phyloP scores from a whole-genome alignment of 2,797 vertebrate genomes.

The Myotis vivesi region DNA sequence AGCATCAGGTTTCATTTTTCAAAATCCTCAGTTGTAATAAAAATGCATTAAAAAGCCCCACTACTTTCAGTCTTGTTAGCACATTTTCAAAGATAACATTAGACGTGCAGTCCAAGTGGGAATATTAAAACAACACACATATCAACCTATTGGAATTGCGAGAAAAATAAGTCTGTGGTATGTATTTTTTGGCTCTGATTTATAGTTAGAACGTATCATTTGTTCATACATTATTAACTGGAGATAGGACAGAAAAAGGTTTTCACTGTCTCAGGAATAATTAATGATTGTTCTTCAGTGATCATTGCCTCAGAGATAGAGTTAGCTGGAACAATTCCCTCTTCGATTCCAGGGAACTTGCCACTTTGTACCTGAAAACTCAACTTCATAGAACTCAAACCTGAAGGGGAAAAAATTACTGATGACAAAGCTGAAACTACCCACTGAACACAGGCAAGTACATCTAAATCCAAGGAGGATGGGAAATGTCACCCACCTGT shows the following conservation, averaged over 20 bases:
- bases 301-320: slow-evolving; percentile 46
- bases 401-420: background rate
- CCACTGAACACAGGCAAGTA: background rate
- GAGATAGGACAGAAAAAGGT: slow-evolving; percentile 19
- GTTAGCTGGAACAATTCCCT: background rate
- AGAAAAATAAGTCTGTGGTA: slow-evolving; percentile 49
- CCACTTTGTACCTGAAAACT: background rate
- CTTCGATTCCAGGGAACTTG: background rate
- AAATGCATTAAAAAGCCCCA: slow-evolving; percentile 35
- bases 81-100: slow-evolving; percentile 66
- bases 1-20: slow-evolving; percentile 62
- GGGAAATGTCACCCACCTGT: background rate
- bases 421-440: background rate
- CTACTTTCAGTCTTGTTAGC: slow-evolving; percentile 63
- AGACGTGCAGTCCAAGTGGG: slow-evolving; percentile 49
- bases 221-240: slow-evolving; percentile 60
- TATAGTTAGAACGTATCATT: slow-evolving; percentile 44
- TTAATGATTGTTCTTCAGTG: slow-evolving; percentile 54
- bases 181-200: slow-evolving; percentile 57
- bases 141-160: slow-evolving; percentile 45
- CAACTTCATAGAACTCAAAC: slow-evolving; percentile 31
- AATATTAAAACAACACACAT: slow-evolving; percentile 68
- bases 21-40: slow-evolving; percentile 25
- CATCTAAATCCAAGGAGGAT: background rate
- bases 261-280: slow-evolving; percentile 47